Evolutionary conservation across 2,113 vertebrate genomes (phyloP).

Genomic region (Solea solea): DNA sequence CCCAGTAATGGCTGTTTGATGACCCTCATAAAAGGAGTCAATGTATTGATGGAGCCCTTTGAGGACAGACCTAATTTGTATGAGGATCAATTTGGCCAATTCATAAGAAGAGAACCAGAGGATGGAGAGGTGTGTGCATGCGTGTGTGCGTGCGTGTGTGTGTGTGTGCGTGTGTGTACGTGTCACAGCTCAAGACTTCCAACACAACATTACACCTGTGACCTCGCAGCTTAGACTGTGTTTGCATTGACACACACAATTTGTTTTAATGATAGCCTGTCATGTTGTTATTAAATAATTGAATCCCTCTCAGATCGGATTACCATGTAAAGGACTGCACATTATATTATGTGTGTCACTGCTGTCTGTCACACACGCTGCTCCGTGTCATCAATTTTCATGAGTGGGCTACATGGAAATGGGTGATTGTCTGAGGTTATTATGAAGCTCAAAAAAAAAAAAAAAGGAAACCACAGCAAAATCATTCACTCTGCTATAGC

Average conservation of each 20-base stretch:
- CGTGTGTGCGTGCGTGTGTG: constrained; percentile 40
- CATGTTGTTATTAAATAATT: constrained; percentile 81
- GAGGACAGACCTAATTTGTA: constrained; percentile 85
- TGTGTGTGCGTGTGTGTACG: constrained; percentile 32
- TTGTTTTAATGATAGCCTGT: constrained; percentile 78
- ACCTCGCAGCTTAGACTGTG: constrained; percentile 64
- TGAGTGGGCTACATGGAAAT: constrained; percentile 36
- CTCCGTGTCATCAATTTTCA: constrained; percentile 60
- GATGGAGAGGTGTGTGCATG: constrained; percentile 20
- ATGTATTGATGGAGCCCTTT: constrained; percentile 92
- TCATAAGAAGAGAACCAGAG: constrained; percentile 78
- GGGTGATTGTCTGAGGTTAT: constrained; percentile 2
- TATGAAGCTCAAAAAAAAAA: constrained; percentile 13
- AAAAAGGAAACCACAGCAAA: not conserved
- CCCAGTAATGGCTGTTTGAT: constrained; percentile 95
- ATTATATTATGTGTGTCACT: constrained; percentile 62
- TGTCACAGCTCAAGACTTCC: constrained; percentile 48
- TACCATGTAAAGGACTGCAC: constrained; percentile 69
- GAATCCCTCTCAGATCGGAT: constrained; percentile 77
- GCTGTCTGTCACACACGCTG: constrained; percentile 45
- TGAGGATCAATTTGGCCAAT: constrained; percentile 90
- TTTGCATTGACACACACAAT: constrained; percentile 70
- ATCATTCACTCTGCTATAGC: constrained; percentile 3
- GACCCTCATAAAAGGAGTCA: constrained; percentile 95
- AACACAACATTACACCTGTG: constrained; percentile 76